phyloP scores from a whole-genome alignment of 1,140 invertebrate species.

The Bemisia tabaci region DNA sequence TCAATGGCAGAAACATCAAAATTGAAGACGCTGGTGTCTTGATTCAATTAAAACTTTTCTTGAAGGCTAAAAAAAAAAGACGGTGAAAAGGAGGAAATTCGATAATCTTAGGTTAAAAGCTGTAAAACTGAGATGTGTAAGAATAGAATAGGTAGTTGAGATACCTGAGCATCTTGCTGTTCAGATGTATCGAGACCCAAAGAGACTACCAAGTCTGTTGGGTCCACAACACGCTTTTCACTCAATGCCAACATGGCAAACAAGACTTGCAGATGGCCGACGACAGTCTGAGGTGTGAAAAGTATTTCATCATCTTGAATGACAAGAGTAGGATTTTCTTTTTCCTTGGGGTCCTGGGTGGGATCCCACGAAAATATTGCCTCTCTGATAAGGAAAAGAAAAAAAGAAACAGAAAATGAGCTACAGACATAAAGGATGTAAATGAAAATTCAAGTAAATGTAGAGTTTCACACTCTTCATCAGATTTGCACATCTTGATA shows the following conservation, averaged over 20 bases:
- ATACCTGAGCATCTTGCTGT: conserved; percentile 46
- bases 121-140: too few species aligned
- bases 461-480: too few species aligned
- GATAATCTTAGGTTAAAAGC: too few species aligned
- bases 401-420: conserved; percentile 3
- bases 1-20: too few species aligned
- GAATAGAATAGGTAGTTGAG: too few species aligned
- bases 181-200: conserved; percentile 47
- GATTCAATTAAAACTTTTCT: too few species aligned
- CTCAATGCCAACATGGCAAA: conserved; percentile 51
- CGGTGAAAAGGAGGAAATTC: too few species aligned
- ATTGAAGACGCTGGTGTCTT: too few species aligned
- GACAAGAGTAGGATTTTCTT: conserved; percentile 26
- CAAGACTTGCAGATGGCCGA: conserved; percentile 50
- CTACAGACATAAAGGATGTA: conserved; percentile 3
- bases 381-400: conserved; percentile 29
- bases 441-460: background rate
- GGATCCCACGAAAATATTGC: conserved; percentile 50
- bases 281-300: conserved; percentile 28
- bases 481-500: too few species aligned
- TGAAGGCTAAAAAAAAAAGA: too few species aligned
- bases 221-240: conserved; percentile 43
- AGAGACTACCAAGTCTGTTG: conserved; percentile 43
- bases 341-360: conserved; percentile 35
- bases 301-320: conserved; percentile 20